phyloP scores from a whole-genome alignment of 2,113 vertebrate genomes.

The Paralichthys olivaceus region DNA sequence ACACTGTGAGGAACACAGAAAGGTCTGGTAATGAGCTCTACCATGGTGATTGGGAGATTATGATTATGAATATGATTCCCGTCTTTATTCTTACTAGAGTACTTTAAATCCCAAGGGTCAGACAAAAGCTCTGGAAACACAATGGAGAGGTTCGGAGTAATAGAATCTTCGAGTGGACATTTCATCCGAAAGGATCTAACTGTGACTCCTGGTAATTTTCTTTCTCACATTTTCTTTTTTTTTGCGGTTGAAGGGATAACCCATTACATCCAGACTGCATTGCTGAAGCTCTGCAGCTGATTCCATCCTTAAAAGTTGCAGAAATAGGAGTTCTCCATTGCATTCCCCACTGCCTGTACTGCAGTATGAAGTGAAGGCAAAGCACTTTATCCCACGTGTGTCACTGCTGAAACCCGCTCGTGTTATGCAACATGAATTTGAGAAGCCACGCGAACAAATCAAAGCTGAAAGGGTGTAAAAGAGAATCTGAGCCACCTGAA shows the following conservation, averaged over 20 bases:
- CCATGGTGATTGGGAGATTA: slow-evolving; percentile 78
- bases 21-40: slow-evolving; percentile 81
- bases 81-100: slow-evolving; percentile 72
- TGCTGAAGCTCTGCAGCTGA: neutral
- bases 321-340: neutral
- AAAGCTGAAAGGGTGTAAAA: slow-evolving; percentile 46
- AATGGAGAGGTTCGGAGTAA: slow-evolving; percentile 63
- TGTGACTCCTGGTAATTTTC: neutral
- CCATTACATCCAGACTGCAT: slow-evolving; percentile 12
- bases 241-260: slow-evolving; percentile 5
- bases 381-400: slow-evolving; percentile 28
- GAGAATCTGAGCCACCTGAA: slow-evolving; percentile 34
- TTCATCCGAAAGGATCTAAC: slow-evolving; percentile 54
- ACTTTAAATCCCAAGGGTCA: slow-evolving; percentile 74
- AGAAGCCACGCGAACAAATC: slow-evolving; percentile 37
- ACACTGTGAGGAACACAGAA: slow-evolving; percentile 74
- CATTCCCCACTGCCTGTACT: neutral
- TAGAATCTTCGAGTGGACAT: slow-evolving; percentile 74
- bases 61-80: slow-evolving; percentile 82
- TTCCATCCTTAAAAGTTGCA: too few relatives aligned
- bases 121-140: slow-evolving; percentile 66
- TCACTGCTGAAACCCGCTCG: slow-evolving; percentile 23
- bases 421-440: slow-evolving; percentile 46
- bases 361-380: slow-evolving; percentile 20
- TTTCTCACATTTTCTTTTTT: neutral